phyloP scores from a whole-genome alignment of 2,797 vertebrate species.

The Gephyroberyx darwinii region DNA sequence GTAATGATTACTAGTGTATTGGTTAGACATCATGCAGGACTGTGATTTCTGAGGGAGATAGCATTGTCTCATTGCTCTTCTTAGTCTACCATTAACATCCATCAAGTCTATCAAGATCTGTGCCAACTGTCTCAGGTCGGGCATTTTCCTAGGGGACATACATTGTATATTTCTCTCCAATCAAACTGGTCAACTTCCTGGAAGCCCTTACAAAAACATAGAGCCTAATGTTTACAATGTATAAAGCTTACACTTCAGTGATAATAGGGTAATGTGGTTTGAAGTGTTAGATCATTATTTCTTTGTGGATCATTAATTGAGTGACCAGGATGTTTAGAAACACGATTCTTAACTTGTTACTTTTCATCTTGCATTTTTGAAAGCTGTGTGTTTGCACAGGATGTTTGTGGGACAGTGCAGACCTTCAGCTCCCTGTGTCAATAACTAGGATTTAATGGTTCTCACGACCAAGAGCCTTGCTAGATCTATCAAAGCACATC shows the following conservation, averaged over 20 bases:
- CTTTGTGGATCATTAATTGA: background rate
- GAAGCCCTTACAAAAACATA: background rate
- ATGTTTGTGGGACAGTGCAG: constrained; percentile 20
- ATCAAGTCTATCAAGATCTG: background rate
- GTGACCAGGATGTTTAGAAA: background rate
- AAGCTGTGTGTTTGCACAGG: constrained; percentile 16
- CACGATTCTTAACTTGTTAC: background rate
- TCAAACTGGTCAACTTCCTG: background rate
- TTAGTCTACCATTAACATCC: background rate
- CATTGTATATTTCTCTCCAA: background rate
- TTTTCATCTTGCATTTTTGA: background rate
- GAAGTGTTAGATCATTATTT: background rate
- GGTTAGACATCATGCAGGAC: no score
- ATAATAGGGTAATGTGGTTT: background rate
- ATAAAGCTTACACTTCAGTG: background rate
- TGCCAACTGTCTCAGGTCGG: background rate
- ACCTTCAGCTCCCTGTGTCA: constrained; percentile 8
- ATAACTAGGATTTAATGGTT: constrained; percentile 20
- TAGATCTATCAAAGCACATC: constrained; percentile 17
- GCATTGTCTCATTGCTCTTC: background rate
- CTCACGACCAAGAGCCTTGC: constrained; percentile 13
- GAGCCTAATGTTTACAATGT: background rate
- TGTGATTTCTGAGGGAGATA: background rate
- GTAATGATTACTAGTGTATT: no score
- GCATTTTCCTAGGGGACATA: background rate